Percentiles rank a stretch among this genome's conserved stretches.
Evolutionary conservation across 2,797 vertebrate species (phyloP).

Genomic region (Melanotaenia maccullochi): DNA sequence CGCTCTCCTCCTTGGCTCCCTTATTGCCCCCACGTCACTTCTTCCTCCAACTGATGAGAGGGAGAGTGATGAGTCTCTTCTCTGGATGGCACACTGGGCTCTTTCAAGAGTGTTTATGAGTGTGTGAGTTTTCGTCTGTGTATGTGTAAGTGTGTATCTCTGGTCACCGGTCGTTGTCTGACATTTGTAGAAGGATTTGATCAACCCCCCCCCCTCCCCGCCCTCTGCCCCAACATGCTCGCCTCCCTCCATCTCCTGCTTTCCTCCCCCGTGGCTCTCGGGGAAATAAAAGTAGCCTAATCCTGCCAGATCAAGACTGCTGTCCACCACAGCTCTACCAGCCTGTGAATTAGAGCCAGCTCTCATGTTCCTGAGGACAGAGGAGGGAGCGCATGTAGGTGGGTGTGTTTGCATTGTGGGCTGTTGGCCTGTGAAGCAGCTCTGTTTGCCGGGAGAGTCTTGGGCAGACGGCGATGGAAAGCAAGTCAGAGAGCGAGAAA

Average conservation of each 20-base stretch:
- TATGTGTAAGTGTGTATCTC: conserved; percentile 33
- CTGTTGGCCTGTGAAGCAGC: conserved; percentile 62
- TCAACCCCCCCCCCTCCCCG: conserved; percentile 13
- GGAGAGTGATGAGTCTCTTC: conserved; percentile 61
- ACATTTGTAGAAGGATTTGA: conserved; percentile 83
- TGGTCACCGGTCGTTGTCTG: conserved; percentile 76
- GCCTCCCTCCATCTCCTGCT: conserved; percentile 27
- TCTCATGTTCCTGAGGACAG: conserved; percentile 74
- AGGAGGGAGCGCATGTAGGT: conserved; percentile 39
- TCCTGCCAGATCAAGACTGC: conserved; percentile 79
- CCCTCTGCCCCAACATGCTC: conserved; percentile 5
- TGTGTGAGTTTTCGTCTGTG: conserved; percentile 41
- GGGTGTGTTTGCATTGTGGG: conserved; percentile 62
- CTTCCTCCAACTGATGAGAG: conserved; percentile 60
- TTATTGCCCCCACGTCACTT: conserved; percentile 54
- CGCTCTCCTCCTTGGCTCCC: conserved; percentile 42
- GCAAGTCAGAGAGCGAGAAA: conserved; percentile 28
- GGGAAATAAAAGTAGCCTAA: conserved; percentile 81
- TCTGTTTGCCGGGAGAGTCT: conserved; percentile 49
- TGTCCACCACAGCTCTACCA: conserved; percentile 79
- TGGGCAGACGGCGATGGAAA: conserved; percentile 34
- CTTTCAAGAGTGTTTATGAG: conserved; percentile 57
- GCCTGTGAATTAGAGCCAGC: conserved; percentile 78
- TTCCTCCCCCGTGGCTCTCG: conserved; percentile 61
- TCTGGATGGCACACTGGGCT: conserved; percentile 38